Conservation (phyloP, 2,888 invertebrate genomes). For the Graphium colonna region DNA sequence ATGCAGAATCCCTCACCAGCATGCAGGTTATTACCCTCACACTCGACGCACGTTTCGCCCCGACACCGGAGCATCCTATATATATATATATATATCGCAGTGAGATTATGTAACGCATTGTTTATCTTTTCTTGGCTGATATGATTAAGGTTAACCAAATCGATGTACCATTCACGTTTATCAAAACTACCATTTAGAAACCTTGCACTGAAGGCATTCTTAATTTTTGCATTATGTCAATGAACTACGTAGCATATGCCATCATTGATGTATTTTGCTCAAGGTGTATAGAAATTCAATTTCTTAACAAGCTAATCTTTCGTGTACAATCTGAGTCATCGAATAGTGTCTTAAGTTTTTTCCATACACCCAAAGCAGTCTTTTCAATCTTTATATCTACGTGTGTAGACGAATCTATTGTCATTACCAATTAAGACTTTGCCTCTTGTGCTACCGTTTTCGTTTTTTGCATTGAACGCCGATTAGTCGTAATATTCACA, state of each 20-base stretch:
- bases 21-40: no score
- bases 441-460: slow-evolving; percentile 15
- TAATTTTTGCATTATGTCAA: slow-evolving; percentile 29
- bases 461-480: slow-evolving; percentile 25
- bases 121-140: no score
- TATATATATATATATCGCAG: no score
- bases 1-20: no score
- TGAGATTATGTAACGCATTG: no score
- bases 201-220: no score
- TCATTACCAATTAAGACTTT: slow-evolving; percentile 22
- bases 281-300: slow-evolving; percentile 28
- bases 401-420: slow-evolving; percentile 8
- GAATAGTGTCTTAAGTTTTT: slow-evolving; percentile 27
- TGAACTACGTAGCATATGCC: slow-evolving; percentile 27
- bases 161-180: no score
- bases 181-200: no score
- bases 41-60: no score
- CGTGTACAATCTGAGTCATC: slow-evolving; percentile 29
- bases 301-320: slow-evolving; percentile 27
- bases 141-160: no score
- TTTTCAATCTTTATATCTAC: slow-evolving; percentile 26
- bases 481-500: slow-evolving; percentile 30
- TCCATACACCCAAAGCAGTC: slow-evolving; percentile 22
- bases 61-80: no score
- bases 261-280: slow-evolving; percentile 30